Base-by-base conservation (phyloP, 2,797 vertebrate species). In the Pygocentrus nattereri region DNA sequence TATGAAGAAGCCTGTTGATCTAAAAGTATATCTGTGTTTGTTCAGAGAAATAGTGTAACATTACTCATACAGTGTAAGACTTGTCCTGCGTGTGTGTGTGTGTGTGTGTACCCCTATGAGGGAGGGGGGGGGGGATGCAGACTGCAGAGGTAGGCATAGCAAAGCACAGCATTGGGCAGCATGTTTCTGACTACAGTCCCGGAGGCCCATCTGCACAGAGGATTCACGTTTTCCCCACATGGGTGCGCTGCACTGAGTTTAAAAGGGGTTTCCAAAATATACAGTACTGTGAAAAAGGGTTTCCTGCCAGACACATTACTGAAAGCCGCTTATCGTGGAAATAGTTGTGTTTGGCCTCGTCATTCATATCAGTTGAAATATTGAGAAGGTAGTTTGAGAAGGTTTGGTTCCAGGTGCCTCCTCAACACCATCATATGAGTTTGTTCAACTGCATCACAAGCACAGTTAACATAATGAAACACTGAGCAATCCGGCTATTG, bases 131-230 rank as follows among this genome's bases (percentile, higher is more conserved):
- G 30, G 15, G 15, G 27, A 5, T 65, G 19, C 62, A 65, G 19
- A 5, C 31, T 49, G 72, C 72, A 75, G 65, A 64, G 88, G 89
- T 92, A 89, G 92, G 90, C 90, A 90, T 85, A 84, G 92, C 90
- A 85, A 92, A 93, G 92, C 91, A 84, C 88, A 87, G 89, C 88
- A 90, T 85, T 27, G 8, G 59, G 27, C 27, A 61, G 15, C 25
- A 23, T 18, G 19, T 65, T 38, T 65, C 19, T 34, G 62, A 21
- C 18, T 38, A 11, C 31, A 38, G 31, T 65, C 30, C 0, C 19
- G 30, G 31, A 38, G 31, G 62, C 13, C 31, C 15, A 38, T 4
- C 27, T 62, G 59, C 59, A 23, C 23, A 23, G 15, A 49, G 18
- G 49, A 5, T 50, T 50, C 16, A 19, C 50, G 49, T 50, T 50